These are phyloP conservation scores for Anthonomus grandis DNA, from an alignment of 1,140 invertebrate genomes.

Conservation along the genomic window DNA sequence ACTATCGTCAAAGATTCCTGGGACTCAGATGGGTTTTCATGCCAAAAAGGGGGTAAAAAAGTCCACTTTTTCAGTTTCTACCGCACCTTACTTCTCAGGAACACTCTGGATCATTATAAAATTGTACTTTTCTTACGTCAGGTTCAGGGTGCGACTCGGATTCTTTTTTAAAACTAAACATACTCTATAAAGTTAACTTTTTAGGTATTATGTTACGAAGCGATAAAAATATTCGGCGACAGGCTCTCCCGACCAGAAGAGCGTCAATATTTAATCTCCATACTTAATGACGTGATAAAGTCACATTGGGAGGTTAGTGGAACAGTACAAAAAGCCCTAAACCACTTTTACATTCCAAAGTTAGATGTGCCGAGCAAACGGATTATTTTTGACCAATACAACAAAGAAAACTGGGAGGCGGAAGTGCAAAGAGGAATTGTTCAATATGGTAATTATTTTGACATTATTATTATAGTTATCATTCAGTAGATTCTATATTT, in stretches of 20 bases:
- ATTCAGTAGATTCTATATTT: no score
- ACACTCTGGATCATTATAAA: no score
- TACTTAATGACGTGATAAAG: conserved; percentile 54
- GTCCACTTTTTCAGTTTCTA: no score
- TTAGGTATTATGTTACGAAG: conserved; percentile 72
- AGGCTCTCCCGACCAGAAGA: conserved; percentile 68
- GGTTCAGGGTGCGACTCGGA: no score
- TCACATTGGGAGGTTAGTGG: conserved; percentile 54
- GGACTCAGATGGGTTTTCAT: no score
- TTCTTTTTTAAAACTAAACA: no score
- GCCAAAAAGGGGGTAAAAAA: no score
- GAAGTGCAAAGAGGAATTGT: conserved; percentile 64
- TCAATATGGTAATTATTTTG: conserved; percentile 64
- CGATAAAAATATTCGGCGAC: conserved; percentile 73
- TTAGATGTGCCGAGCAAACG: not conserved
- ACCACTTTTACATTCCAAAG: conserved; percentile 36
- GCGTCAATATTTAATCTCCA: conserved; percentile 62
- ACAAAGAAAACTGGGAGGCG: conserved; percentile 57
- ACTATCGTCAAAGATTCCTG: no score
- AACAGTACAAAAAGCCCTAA: conserved; percentile 25
- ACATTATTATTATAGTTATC: no score
- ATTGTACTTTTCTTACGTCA: no score
- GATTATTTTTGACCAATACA: conserved; percentile 7
- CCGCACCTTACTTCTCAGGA: no score
- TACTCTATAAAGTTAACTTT: no score